Evolutionary conservation across 2,113 vertebrate genomes (phyloP).

Genomic region (Grus americana): DNA sequence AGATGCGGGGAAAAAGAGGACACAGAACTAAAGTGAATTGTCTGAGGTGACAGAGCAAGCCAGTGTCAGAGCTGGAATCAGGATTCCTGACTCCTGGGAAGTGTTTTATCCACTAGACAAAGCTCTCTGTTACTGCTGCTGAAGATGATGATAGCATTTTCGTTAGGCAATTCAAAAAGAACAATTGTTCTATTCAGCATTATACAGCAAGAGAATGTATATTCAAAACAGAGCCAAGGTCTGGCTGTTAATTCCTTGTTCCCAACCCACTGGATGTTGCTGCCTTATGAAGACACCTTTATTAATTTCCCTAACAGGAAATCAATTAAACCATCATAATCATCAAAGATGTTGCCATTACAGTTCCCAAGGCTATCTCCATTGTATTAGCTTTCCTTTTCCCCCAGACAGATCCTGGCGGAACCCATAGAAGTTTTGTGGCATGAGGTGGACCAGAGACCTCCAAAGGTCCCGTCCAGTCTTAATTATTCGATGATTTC

Average conservation of each 20-base stretch:
- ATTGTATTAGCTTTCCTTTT: not conserved
- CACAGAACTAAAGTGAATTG: not conserved
- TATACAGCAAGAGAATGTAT: not conserved
- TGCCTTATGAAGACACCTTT: constrained; percentile 10
- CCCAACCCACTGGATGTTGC: not conserved
- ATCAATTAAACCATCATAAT: not conserved
- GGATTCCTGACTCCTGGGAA: not conserved
- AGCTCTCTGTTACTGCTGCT: not conserved
- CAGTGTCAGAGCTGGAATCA: not conserved
- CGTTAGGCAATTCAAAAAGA: constrained; percentile 3
- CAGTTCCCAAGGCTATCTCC: not conserved
- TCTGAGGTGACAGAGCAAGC: not conserved
- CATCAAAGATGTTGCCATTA: not conserved
- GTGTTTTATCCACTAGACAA: not conserved
- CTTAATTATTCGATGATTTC: not conserved
- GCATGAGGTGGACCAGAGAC: not conserved
- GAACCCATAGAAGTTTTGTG: not conserved
- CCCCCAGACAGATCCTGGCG: not conserved
- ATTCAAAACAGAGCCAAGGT: not conserved
- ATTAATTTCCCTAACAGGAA: not conserved
- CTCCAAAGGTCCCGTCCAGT: not conserved
- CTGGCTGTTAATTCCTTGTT: constrained; percentile 6
- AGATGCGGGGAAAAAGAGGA: not conserved
- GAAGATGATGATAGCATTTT: constrained; percentile 6
- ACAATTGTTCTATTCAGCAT: not conserved